Conservation (phyloP, 2,113 vertebrate species). For the Polypterus bichir region DNA sequence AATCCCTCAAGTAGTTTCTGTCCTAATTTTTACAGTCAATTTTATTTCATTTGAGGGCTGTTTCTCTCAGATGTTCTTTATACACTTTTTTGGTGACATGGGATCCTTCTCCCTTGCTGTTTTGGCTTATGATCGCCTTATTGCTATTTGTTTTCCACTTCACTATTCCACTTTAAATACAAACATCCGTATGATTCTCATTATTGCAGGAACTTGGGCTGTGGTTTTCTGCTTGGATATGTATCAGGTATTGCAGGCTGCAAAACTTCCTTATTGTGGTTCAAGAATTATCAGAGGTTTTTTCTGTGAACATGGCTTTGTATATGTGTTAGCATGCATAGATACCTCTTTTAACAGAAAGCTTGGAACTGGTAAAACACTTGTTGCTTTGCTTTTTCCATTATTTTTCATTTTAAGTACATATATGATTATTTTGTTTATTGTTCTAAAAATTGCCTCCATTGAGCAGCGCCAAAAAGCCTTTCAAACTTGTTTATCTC, state of each 20-base stretch:
- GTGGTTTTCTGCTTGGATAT: constrained; percentile 23
- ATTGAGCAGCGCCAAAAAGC: constrained; percentile 23
- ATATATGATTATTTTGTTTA: constrained; percentile 20
- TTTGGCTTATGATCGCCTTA: constrained; percentile 26
- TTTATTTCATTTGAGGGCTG: constrained; percentile 22
- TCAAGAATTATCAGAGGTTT: constrained; percentile 22
- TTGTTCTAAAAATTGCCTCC: constrained; percentile 22
- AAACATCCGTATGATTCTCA: constrained; percentile 21
- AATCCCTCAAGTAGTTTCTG: constrained; percentile 30
- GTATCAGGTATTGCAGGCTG: constrained; percentile 22
- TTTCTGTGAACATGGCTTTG: constrained; percentile 27
- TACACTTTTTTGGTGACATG: constrained; percentile 31
- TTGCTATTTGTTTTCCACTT: constrained; percentile 31
- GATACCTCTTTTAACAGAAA: constrained; percentile 22
- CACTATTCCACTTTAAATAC: constrained; percentile 25
- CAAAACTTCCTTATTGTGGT: constrained; percentile 21
- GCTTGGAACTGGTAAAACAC: constrained; percentile 20
- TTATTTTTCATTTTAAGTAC: constrained; percentile 24
- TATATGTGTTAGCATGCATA: constrained; percentile 22
- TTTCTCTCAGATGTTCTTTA: constrained; percentile 30
- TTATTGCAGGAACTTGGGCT: constrained; percentile 21
- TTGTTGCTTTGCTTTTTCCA: constrained; percentile 18
- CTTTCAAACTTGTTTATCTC: neutral
- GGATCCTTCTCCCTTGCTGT: constrained; percentile 29
- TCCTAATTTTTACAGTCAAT: constrained; percentile 27